Percentiles rank a stretch among this genome's conserved stretches.
Evolutionary conservation across 1,140 invertebrate genomes (phyloP).

Genomic region (Drosophila tsacasi): DNA sequence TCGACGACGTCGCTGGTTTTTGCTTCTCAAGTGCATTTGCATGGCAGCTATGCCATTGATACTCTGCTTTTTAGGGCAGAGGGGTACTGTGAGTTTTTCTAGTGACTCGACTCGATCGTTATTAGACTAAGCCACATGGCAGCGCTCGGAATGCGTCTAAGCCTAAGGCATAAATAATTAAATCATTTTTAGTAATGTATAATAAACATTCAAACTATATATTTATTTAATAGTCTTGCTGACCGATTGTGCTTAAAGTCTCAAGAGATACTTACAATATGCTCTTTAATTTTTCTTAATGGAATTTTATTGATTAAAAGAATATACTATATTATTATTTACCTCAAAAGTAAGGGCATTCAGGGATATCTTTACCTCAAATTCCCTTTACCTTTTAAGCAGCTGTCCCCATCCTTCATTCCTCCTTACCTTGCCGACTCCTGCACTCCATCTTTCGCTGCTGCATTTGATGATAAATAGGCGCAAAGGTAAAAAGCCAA

Average conservation of each 20-base stretch:
- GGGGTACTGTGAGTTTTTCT: slow-evolving; percentile 39
- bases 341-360: slow-evolving; percentile 23
- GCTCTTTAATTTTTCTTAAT: neutral
- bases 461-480: slow-evolving; percentile 82
- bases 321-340: neutral
- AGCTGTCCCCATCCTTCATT: slow-evolving; percentile 46
- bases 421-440: slow-evolving; percentile 5
- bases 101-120: slow-evolving; percentile 33
- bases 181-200: too few species aligned
- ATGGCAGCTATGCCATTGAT: slow-evolving; percentile 59
- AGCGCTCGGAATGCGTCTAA: slow-evolving; percentile 21
- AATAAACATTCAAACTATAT: too few species aligned
- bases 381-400: slow-evolving; percentile 54
- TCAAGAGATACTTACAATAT: neutral
- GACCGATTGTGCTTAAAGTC: neutral
- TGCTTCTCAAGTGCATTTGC: slow-evolving; percentile 72
- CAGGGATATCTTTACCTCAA: neutral
- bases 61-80: slow-evolving; percentile 13
- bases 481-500: slow-evolving; percentile 83
- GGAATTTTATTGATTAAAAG: neutral
- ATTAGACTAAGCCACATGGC: slow-evolving; percentile 42
- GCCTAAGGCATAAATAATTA: neutral
- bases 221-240: too few species aligned
- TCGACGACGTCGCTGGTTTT: slow-evolving; percentile 55
- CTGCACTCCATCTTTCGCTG: slow-evolving; percentile 36